These are phyloP conservation scores for Paguma larvata DNA, from an alignment of 2,797 vertebrate genomes.

Conservation along the genomic window DNA sequence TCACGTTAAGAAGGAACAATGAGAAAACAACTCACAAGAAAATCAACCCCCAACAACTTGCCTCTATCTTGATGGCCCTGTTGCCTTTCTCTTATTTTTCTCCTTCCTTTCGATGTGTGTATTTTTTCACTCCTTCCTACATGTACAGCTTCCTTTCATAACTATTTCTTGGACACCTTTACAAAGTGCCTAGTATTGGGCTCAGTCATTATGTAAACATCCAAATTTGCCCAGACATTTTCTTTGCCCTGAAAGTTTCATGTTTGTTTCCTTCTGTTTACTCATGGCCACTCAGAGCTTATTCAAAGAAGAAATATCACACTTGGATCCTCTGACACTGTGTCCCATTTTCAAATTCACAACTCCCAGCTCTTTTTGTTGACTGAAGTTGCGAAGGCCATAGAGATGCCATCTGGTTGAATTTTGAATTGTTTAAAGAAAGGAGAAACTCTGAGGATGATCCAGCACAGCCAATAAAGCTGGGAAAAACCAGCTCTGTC, in stretches of 20 bases:
- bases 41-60: neutral
- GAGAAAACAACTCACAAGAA: conserved; percentile 43
- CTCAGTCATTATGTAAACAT: neutral
- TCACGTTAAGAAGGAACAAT: neutral
- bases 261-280: neutral
- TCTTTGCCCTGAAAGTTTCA: neutral
- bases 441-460: neutral
- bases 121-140: neutral
- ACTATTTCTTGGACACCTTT: neutral
- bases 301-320: neutral
- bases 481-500: neutral
- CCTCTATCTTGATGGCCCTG: neutral
- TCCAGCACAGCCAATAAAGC: neutral
- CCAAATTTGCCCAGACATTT: neutral
- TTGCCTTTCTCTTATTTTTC: neutral
- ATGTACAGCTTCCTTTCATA: neutral
- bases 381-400: neutral
- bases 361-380: neutral
- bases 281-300: neutral
- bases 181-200: neutral
- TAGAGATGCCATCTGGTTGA: neutral
- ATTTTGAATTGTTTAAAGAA: conserved; percentile 5
- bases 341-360: neutral
- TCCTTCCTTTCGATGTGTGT: neutral
- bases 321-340: neutral